phyloP scores from a whole-genome alignment of 2,888 invertebrate genomes.

The Tetranychus truncatus region DNA sequence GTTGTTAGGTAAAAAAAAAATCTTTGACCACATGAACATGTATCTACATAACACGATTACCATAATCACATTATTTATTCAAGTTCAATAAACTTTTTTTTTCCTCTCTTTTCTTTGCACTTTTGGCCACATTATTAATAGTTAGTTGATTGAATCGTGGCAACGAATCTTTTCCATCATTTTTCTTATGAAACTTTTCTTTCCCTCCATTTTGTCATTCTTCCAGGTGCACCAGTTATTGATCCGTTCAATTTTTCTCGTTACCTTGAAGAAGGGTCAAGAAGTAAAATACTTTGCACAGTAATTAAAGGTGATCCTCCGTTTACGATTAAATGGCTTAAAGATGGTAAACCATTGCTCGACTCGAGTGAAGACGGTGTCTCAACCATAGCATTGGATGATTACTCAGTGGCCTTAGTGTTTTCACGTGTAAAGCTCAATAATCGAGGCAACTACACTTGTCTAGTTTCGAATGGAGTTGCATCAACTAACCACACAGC shows the following conservation, averaged over 20 bases:
- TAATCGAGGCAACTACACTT: slow-evolving; percentile 18
- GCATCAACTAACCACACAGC: slow-evolving; percentile 16
- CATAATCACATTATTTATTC: too few species aligned
- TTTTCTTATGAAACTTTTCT: neutral
- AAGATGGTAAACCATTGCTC: slow-evolving; percentile 41
- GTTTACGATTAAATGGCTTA: slow-evolving; percentile 74
- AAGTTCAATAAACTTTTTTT: neutral
- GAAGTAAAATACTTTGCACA: slow-evolving; percentile 72
- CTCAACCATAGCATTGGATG: slow-evolving; percentile 9
- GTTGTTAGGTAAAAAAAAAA: too few species aligned
- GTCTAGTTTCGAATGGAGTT: slow-evolving; percentile 15
- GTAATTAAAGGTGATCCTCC: slow-evolving; percentile 80
- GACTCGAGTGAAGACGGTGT: neutral
- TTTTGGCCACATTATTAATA: neutral
- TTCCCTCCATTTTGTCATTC: too few species aligned
- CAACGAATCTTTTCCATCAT: slow-evolving; percentile 1
- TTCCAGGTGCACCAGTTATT: slow-evolving; percentile 35
- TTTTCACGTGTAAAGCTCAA: slow-evolving; percentile 10
- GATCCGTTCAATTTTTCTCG: slow-evolving; percentile 64
- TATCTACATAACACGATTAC: too few species aligned
- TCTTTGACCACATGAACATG: too few species aligned
- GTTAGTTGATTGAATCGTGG: neutral
- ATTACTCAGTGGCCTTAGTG: slow-evolving; percentile 16
- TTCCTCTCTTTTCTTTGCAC: neutral
- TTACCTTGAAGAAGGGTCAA: slow-evolving; percentile 57